Evolutionary conservation across 2,888 invertebrate species (phyloP).

Genomic region (Eugnorisma glareosa): DNA sequence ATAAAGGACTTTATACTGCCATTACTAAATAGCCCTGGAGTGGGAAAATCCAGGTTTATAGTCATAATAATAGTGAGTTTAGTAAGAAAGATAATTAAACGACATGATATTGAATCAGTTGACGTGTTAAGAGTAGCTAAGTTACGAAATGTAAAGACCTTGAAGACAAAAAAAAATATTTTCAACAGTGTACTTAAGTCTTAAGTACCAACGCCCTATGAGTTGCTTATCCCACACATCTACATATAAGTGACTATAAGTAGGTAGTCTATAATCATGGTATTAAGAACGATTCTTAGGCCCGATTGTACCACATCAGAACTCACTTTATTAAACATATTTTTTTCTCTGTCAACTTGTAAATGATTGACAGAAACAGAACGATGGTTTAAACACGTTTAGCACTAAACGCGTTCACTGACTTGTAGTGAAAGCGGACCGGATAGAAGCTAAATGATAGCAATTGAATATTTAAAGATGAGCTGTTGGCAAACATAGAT

Average conservation of each 20-base stretch:
- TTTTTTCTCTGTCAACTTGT: neutral
- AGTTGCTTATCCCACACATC: conserved; percentile 11
- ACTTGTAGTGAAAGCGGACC: neutral
- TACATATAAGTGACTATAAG: neutral
- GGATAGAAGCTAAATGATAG: neutral
- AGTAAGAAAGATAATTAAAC: neutral
- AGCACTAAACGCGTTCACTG: neutral
- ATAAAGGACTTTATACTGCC: neutral
- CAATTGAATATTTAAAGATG: neutral
- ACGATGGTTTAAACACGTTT: neutral
- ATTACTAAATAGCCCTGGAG: neutral
- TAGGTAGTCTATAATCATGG: conserved; percentile 4
- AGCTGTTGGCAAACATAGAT: neutral
- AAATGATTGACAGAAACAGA: neutral
- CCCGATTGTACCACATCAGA: neutral
- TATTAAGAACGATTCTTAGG: neutral
- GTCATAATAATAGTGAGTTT: neutral
- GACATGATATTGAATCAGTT: neutral
- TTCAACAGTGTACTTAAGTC: neutral
- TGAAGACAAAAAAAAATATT: neutral
- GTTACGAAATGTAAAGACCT: neutral
- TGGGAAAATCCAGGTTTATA: neutral
- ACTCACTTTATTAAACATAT: neutral
- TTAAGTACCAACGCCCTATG: conserved; percentile 11
- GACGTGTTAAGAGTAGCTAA: neutral